Conservation (phyloP, 2,888 invertebrate genomes). For the Isoperla grammatica region DNA sequence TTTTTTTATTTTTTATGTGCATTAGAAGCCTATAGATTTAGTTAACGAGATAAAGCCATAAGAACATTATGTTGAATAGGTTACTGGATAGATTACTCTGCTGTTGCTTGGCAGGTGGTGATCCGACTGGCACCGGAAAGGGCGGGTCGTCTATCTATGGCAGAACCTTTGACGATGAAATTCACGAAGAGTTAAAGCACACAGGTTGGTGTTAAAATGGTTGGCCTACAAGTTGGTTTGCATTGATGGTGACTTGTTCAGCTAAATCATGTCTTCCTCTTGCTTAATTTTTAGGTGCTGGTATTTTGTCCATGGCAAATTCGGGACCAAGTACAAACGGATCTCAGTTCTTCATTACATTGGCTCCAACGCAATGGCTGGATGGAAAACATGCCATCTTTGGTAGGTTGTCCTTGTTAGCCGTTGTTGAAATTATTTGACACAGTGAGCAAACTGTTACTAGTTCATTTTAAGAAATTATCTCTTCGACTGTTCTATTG, state of each 20-base stretch:
- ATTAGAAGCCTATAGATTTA: too few relatives aligned
- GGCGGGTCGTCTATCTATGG: conserved; percentile 98
- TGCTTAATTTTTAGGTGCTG: conserved; percentile 51
- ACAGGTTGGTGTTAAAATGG: conserved; percentile 54
- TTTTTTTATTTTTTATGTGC: too few relatives aligned
- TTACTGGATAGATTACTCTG: too few relatives aligned
- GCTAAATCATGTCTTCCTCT: background rate
- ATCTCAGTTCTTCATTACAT: conserved; percentile 96
- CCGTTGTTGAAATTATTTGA: background rate
- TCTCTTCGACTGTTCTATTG: too few relatives aligned
- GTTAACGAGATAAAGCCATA: too few relatives aligned
- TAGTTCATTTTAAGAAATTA: too few relatives aligned
- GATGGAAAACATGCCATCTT: conserved; percentile 98
- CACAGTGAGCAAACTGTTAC: too few relatives aligned
- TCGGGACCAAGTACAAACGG: conserved; percentile 95
- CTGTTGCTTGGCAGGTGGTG: conserved; percentile 57
- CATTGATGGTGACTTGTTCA: conserved; percentile 7
- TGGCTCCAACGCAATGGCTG: conserved; percentile 96
- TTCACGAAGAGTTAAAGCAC: conserved; percentile 88
- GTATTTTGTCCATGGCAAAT: conserved; percentile 96
- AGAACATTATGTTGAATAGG: too few relatives aligned
- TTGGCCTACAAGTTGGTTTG: background rate
- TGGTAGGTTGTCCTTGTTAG: too few relatives aligned
- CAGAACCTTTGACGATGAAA: conserved; percentile 90
- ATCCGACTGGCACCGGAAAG: conserved; percentile 95